Evolutionary conservation across 2,888 invertebrate genomes (phyloP).

Genomic region (Lamproptera curius): DNA sequence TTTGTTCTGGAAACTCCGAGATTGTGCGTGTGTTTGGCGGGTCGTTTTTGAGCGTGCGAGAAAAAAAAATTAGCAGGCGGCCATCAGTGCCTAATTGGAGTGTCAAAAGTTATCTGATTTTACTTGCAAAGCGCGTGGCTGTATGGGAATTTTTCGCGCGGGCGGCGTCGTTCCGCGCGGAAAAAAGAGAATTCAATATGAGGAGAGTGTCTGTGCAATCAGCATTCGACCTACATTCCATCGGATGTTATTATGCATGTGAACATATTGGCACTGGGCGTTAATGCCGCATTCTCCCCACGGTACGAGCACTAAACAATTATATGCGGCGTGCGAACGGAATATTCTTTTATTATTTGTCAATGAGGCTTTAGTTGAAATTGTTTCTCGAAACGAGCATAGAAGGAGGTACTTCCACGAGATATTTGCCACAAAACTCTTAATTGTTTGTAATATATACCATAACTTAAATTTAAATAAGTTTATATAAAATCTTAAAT

Average conservation of each 20-base stretch:
- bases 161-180: slow-evolving; percentile 57
- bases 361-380: neutral
- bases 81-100: slow-evolving; percentile 76
- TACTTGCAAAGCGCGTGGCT: slow-evolving; percentile 74
- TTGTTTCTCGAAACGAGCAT: neutral
- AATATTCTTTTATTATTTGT: neutral
- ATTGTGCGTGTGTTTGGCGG: slow-evolving; percentile 58
- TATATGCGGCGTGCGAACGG: slow-evolving; percentile 1
- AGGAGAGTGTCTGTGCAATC: slow-evolving; percentile 67
- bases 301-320: slow-evolving; percentile 16
- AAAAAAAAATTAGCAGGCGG: slow-evolving; percentile 59
- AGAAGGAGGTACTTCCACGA: no score
- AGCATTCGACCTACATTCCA: slow-evolving; percentile 70
- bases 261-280: slow-evolving; percentile 29
- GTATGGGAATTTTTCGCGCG: slow-evolving; percentile 74
- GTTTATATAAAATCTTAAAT: no score
- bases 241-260: slow-evolving; percentile 52
- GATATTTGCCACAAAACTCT: no score
- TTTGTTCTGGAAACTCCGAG: slow-evolving; percentile 59
- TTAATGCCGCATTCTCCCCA: no score
- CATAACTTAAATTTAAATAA: no score
- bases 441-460: no score
- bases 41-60: slow-evolving; percentile 38
- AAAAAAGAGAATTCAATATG: slow-evolving; percentile 76
- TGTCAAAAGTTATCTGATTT: slow-evolving; percentile 78